Percentiles rank a stretch among this genome's conserved stretches.
These are phyloP conservation scores for Ploceus nigricollis DNA, from an alignment of 2,113 vertebrate genomes.

Conservation along the genomic window DNA sequence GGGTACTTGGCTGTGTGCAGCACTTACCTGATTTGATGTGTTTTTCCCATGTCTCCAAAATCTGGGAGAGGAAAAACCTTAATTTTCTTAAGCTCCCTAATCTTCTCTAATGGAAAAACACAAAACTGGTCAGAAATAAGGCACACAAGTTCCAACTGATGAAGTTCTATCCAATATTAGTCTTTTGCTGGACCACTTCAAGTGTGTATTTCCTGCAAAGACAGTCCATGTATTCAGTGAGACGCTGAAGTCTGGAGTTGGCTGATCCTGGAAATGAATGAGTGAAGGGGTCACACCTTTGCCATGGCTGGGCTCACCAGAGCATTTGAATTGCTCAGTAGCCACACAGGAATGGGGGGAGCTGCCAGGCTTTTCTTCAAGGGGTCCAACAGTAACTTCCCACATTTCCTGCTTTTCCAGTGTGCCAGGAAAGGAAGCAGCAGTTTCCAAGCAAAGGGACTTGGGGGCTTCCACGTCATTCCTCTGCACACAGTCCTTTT, in stretches of 20 bases:
- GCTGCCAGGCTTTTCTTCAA: not conserved
- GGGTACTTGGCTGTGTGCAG: not conserved
- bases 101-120: not conserved
- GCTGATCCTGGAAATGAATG: not conserved
- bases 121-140: not conserved
- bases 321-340: not conserved
- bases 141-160: not conserved
- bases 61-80: not conserved
- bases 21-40: not conserved
- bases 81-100: not conserved
- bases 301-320: not conserved
- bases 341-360: not conserved
- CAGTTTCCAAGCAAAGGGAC: not conserved
- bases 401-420: not conserved
- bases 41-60: not conserved
- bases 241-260: accelerated
- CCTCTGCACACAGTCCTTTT: not conserved
- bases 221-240: not conserved
- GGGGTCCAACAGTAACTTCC: not conserved
- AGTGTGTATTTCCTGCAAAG: not conserved
- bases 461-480: not conserved
- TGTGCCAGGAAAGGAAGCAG: not conserved
- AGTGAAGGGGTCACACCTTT: not conserved
- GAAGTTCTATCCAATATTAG: not conserved
- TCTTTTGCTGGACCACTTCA: not conserved